Conservation (phyloP, 2,113 vertebrate genomes). For the Oryzias celebensis region DNA sequence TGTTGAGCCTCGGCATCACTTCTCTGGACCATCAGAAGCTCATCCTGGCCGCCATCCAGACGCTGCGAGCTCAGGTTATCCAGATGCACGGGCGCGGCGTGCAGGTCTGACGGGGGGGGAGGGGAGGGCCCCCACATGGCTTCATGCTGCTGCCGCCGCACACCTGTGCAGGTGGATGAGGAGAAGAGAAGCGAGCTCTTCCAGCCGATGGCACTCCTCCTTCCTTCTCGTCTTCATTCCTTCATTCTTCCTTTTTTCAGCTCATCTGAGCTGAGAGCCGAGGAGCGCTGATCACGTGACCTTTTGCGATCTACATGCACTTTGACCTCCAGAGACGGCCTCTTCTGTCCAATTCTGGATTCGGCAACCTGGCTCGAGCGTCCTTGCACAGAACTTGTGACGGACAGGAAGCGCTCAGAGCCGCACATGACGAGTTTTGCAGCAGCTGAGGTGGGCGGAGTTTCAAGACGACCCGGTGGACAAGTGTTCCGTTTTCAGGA, state of each 20-base stretch:
- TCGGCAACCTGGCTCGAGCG: slow-evolving; percentile 20
- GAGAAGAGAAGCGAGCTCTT: slow-evolving; percentile 29
- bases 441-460: slow-evolving; percentile 10
- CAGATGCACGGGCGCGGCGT: slow-evolving; percentile 91
- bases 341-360: neutral
- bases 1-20: slow-evolving; percentile 88
- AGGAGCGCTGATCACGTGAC: slow-evolving; percentile 51
- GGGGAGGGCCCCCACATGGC: neutral
- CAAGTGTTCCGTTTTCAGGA: neutral
- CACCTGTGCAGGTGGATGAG: slow-evolving; percentile 11
- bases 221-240: slow-evolving; percentile 45
- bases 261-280: slow-evolving; percentile 25
- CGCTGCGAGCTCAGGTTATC: slow-evolving; percentile 88
- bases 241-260: slow-evolving; percentile 43
- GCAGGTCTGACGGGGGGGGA: slow-evolving; percentile 80
- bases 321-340: slow-evolving; percentile 32
- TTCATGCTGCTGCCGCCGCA: neutral
- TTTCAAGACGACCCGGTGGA: slow-evolving; percentile 3
- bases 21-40: slow-evolving; percentile 86
- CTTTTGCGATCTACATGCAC: slow-evolving; percentile 51
- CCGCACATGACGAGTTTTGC: slow-evolving; percentile 2
- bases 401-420: slow-evolving; percentile 3
- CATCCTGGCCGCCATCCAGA: slow-evolving; percentile 87
- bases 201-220: slow-evolving; percentile 32
- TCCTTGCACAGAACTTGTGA: slow-evolving; percentile 19